Evolutionary conservation across 1,140 invertebrate genomes (phyloP).

Genomic region (Stegodyphus dumicola): DNA sequence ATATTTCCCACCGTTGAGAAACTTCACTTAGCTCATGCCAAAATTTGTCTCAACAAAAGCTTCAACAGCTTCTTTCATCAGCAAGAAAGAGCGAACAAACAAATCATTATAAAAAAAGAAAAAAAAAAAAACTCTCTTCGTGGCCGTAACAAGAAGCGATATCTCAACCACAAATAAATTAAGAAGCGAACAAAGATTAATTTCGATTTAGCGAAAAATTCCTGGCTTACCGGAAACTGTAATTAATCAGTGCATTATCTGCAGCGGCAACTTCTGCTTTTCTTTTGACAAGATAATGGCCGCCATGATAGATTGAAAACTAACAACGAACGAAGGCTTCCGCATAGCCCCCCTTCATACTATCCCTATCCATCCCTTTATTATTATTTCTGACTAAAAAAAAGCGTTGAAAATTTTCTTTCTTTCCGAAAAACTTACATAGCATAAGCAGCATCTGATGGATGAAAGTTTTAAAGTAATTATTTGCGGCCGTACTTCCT

Average conservation of each 20-base stretch:
- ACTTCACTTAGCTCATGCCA: not conserved
- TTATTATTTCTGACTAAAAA: constrained; percentile 34
- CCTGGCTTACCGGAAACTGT: constrained; percentile 36
- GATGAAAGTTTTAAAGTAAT: constrained; percentile 56
- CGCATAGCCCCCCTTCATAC: constrained; percentile 9
- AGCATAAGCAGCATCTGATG: constrained; percentile 12
- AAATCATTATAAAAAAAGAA: not conserved
- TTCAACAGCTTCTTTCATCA: not conserved
- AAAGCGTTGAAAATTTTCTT: constrained; percentile 50
- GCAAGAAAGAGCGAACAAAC: not conserved
- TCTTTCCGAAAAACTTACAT: constrained; percentile 5
- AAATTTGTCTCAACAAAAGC: not conserved
- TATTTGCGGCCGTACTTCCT: constrained; percentile 20
- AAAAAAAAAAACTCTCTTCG: constrained; percentile 7
- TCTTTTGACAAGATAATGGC: constrained; percentile 58
- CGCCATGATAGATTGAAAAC: constrained; percentile 58
- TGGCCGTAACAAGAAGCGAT: constrained; percentile 19
- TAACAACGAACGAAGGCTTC: constrained; percentile 49
- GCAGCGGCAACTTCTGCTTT: constrained; percentile 50
- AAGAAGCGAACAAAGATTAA: constrained; percentile 59
- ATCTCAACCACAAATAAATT: constrained; percentile 60
- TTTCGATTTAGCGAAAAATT: constrained; percentile 58
- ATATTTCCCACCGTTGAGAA: too few relatives aligned
- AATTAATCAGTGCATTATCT: constrained; percentile 60
- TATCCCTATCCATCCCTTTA: constrained; percentile 5